Evolutionary conservation across 1,140 invertebrate genomes (phyloP), one percentile per base, ranked within the genome.

Genomic region (Telenomus remus): DNA sequence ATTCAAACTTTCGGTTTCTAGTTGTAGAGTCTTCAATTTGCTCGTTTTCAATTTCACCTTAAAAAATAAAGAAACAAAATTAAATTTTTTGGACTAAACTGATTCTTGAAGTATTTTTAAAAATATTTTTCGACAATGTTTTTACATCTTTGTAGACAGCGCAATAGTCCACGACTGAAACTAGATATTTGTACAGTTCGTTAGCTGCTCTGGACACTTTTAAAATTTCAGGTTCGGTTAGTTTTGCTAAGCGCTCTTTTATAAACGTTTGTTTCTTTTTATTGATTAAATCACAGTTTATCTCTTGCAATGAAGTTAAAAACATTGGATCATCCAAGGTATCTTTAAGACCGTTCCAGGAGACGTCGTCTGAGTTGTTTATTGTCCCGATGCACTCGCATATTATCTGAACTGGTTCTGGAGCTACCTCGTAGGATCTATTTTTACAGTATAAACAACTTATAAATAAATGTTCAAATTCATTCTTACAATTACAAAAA

Each of bases 251-350:
- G 68, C 94, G 93, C 0, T 89, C 85, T 65, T 91, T 92, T 10
- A 94, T 92, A 14, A 90, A 89, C 63, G 91, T 90, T 13, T 93
- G 91, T 81, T 95, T 94, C 56, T 91, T 91, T 46, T 90, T 89
- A 0, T 94, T 94, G 27, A 97, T 93, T 9, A 90, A 88, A 78
- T 97, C 94, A 66, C 92, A 94, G 82, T 97, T 94, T 91, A 97
- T 93, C 81, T 96, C 94, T 87, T 94, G 94, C 3, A 97, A 86
- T 27, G 89, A 90, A 68, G 90, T 90, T 4, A 97, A 81, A 84
- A 97, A 97, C 82, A 91, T 94, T 0, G 94, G 92, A 84, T 97
- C 95, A 0, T 93, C 91, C 95, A 97, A 96, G 92, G 97, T 94
- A 7, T 90, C 94, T 82, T 96, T 96, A 0, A 95, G 95, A 10